phyloP scores from a whole-genome alignment of 2,113 vertebrate species.

The Reinhardtius hippoglossoides region DNA sequence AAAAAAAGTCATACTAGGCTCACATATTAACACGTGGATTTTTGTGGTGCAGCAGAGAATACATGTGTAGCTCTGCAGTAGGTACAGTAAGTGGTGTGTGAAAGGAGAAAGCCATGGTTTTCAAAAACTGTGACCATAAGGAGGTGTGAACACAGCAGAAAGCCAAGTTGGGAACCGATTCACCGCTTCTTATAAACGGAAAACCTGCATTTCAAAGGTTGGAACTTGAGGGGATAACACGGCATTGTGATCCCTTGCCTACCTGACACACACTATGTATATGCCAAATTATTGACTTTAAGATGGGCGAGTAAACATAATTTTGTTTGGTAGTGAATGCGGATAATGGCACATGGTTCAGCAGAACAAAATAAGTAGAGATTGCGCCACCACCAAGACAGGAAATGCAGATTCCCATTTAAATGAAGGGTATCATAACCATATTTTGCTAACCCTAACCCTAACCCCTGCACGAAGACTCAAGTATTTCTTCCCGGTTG shows the following conservation, averaged over 20 bases:
- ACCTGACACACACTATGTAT: conserved; percentile 9
- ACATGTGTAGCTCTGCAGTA: conserved; percentile 18
- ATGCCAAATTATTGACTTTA: neutral
- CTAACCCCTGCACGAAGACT: neutral
- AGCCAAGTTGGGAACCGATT: conserved; percentile 43
- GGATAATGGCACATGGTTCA: neutral
- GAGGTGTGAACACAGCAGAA: too few relatives aligned
- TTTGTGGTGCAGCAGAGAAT: conserved; percentile 3
- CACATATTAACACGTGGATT: neutral
- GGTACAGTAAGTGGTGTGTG: conserved; percentile 43
- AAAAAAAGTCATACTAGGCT: neutral
- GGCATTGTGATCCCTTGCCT: conserved; percentile 16
- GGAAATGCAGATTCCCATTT: neutral
- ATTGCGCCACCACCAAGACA: neutral
- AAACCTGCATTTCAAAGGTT: conserved; percentile 20
- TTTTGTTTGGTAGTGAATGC: neutral
- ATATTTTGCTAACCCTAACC: too few relatives aligned
- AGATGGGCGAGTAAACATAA: neutral
- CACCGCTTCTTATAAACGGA: conserved; percentile 34
- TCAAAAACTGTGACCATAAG: conserved; percentile 26
- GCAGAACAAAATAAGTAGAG: neutral
- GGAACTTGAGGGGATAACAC: conserved; percentile 30
- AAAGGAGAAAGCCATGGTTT: conserved; percentile 27
- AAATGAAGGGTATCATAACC: too few relatives aligned
- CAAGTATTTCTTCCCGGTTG: neutral